Evolutionary conservation across 2,888 invertebrate species (phyloP).

Genomic region (Acholoe squamosa): DNA sequence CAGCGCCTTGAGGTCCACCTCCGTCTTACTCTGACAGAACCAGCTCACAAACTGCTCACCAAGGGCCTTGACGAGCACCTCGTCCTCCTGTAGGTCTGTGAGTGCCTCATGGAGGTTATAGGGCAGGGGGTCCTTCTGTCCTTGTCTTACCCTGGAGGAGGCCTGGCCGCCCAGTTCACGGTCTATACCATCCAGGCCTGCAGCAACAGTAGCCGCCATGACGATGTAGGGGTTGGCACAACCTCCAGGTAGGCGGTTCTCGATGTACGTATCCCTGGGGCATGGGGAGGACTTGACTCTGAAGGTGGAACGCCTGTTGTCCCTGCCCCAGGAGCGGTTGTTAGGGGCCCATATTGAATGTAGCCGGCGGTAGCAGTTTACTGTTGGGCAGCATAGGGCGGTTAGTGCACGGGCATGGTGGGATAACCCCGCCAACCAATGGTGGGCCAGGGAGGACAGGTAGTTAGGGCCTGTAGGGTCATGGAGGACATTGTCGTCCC

Average conservation of each 20-base stretch:
- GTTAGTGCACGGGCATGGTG: slow-evolving; percentile 69
- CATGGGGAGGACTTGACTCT: slow-evolving; percentile 64
- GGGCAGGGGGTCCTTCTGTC: slow-evolving; percentile 61
- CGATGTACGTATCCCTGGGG: slow-evolving; percentile 64
- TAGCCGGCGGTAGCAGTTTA: slow-evolving; percentile 71
- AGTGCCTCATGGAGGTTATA: slow-evolving; percentile 67
- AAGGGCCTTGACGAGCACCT: slow-evolving; percentile 65
- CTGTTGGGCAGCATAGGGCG: slow-evolving; percentile 70
- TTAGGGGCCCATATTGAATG: slow-evolving; percentile 63
- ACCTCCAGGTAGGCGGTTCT: slow-evolving; percentile 68
- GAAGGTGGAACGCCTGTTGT: slow-evolving; percentile 66
- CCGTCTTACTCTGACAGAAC: slow-evolving; percentile 68
- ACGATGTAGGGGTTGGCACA: slow-evolving; percentile 69
- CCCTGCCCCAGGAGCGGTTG: slow-evolving; percentile 69
- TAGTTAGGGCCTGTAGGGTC: slow-evolving; percentile 54
- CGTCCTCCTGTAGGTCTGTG: slow-evolving; percentile 65
- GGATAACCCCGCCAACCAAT: slow-evolving; percentile 70
- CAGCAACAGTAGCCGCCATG: slow-evolving; percentile 69
- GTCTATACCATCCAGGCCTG: slow-evolving; percentile 69
- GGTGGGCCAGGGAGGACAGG: slow-evolving; percentile 64
- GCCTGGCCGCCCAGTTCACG: slow-evolving; percentile 57
- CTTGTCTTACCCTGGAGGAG: neutral
- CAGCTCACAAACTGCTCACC: slow-evolving; percentile 68
- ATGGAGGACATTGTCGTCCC: slow-evolving; percentile 65
- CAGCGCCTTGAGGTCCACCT: slow-evolving; percentile 52